phyloP scores from a whole-genome alignment of 2,888 invertebrate species.

The Hemicrepidius hirtus region DNA sequence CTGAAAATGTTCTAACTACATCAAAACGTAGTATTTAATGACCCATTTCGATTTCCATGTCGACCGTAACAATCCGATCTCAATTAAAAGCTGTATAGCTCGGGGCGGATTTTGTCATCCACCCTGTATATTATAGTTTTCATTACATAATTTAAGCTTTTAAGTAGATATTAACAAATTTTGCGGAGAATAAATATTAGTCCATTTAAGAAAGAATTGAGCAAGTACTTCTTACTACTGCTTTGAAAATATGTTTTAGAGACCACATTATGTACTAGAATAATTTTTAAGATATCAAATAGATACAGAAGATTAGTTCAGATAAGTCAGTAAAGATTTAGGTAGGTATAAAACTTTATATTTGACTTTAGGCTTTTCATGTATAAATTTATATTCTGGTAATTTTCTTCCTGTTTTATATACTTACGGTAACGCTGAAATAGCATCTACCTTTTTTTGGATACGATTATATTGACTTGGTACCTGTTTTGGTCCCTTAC shows the following conservation, averaged over 20 bases:
- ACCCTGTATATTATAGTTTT: no score
- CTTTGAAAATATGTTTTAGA: constrained; percentile 10
- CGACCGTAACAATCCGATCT: no score
- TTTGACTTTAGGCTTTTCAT: background rate
- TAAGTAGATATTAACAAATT: no score
- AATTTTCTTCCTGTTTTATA: no score
- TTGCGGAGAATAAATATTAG: background rate
- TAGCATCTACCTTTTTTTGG: no score
- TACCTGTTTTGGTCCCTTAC: constrained; percentile 52
- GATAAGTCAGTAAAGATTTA: background rate
- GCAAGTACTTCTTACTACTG: constrained; percentile 40
- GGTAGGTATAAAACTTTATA: background rate
- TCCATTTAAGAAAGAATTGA: constrained; percentile 28
- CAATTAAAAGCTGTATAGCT: no score
- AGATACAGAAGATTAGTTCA: background rate
- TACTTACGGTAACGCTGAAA: no score
- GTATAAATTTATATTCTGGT: background rate
- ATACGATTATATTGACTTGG: constrained; percentile 35
- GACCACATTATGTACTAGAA: constrained; percentile 11
- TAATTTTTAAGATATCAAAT: background rate
- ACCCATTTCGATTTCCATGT: no score
- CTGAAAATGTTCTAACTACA: no score
- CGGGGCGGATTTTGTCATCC: no score
- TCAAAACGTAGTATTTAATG: no score
- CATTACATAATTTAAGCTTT: no score